These are phyloP conservation scores for Aeoliscus strigatus DNA, from an alignment of 2,797 vertebrate genomes.

Conservation along the genomic window DNA sequence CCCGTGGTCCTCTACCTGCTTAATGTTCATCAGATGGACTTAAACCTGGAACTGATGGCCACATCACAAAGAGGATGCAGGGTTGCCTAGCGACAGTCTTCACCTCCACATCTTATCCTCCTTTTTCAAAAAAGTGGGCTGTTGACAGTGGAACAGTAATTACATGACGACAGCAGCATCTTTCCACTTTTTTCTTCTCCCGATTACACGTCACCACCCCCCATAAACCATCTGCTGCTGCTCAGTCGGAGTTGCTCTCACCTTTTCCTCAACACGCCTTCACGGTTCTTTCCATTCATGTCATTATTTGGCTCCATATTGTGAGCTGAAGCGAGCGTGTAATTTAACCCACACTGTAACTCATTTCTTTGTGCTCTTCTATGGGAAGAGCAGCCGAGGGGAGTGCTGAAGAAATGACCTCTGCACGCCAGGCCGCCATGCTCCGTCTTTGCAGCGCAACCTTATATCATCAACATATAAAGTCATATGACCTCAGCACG, in stretches of 20 bases:
- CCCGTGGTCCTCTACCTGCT: no score
- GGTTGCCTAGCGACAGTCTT: slow-evolving; percentile 12
- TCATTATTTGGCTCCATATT: slow-evolving; percentile 1
- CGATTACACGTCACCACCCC: no score
- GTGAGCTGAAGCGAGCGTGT: slow-evolving; percentile 5
- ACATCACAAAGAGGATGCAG: slow-evolving; percentile 15
- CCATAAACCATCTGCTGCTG: slow-evolving; percentile 47
- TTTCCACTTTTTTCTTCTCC: slow-evolving; percentile 17
- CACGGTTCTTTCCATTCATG: not conserved
- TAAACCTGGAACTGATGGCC: no score
- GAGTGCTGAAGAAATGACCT: slow-evolving; percentile 17
- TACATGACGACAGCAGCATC: slow-evolving; percentile 12
- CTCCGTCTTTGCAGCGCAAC: no score
- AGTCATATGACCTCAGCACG: no score
- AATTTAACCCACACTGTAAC: slow-evolving; percentile 31
- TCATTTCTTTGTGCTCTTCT: slow-evolving; percentile 51
- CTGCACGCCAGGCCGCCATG: slow-evolving; percentile 7
- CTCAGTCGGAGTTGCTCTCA: slow-evolving; percentile 38
- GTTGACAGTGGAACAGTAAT: slow-evolving; percentile 21
- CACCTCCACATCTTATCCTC: slow-evolving; percentile 16
- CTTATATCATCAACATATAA: slow-evolving; percentile 6
- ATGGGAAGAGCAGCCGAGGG: slow-evolving; percentile 2
- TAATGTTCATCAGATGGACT: no score
- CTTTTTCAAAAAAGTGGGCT: slow-evolving; percentile 24
- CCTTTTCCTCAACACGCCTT: slow-evolving; percentile 1